Evolutionary conservation across 2,888 invertebrate genomes (phyloP), one percentile per base, ranked within the genome.

Genomic region (Mayetiola destructor): DNA sequence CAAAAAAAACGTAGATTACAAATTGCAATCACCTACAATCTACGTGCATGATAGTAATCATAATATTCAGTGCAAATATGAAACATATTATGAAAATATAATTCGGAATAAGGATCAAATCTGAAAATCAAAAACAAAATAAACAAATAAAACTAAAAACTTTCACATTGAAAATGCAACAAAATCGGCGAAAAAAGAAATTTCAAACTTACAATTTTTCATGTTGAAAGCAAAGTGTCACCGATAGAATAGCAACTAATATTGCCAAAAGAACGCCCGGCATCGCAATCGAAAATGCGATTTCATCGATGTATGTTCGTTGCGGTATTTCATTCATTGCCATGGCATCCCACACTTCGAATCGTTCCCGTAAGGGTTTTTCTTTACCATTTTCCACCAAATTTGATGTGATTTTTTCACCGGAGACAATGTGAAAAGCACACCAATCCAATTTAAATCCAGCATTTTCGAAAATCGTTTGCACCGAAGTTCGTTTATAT

Each of bases 401-500:
- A 48, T 59, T 61, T 1, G 5, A 3, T n/a, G 27, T 3, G 30
- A 29, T 30, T 59, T 21, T 65, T 30, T 69, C 70, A 8, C 66
- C 63, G 6, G 77, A 72, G 66, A 89, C 86, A 77, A 92, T 74
- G 70, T 82, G 80, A 68, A 92, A 92, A 56, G 84, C 83, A 66
- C 92, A 93, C 92, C 92, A 93, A 68, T 93, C 92, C 16, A 92
- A 70, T 32, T 82, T 79, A 64, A 91, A 82, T 0, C 83, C 84
- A 9, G 82, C 82, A 59, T 84, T 82, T 61, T 89, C 77, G 69
- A 93, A 92, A 59, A 84, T 76, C 63, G 85, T 77, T 68, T 93
- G 91, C 0, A 88, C 88, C 0, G 88, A 85, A 0, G 90, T 91
- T 59, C 87, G 76, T 68, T 91, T 92, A 68, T 85, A 90, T 0